Evolutionary conservation across 2,888 invertebrate species (phyloP).

Genomic region (Drosophila kambysellisi): DNA sequence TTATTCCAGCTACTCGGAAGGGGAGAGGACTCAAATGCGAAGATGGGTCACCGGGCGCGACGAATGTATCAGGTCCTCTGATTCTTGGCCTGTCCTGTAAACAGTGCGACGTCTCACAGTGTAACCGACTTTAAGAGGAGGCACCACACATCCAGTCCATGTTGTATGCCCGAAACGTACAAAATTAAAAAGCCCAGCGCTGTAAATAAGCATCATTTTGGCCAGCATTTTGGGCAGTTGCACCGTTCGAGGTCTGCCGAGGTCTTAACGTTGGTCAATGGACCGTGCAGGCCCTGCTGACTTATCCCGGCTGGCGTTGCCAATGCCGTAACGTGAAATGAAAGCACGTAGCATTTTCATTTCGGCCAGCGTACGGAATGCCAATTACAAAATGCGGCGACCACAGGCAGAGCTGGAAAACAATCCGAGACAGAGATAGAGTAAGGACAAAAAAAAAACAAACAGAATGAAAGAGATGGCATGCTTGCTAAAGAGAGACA

Average conservation of each 20-base stretch:
- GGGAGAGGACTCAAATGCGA: neutral
- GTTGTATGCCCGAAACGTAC: slow-evolving; percentile 66
- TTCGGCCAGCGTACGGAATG: slow-evolving; percentile 79
- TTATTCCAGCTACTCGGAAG: neutral
- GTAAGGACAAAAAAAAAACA: slow-evolving; percentile 1
- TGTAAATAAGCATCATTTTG: slow-evolving; percentile 69
- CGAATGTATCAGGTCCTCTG: slow-evolving; percentile 39
- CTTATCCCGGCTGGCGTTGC: slow-evolving; percentile 57
- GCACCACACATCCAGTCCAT: slow-evolving; percentile 4
- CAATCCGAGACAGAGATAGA: neutral
- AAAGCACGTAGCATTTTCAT: slow-evolving; percentile 82
- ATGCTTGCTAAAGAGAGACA: neutral
- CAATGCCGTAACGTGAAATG: slow-evolving; percentile 70
- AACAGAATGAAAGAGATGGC: neutral
- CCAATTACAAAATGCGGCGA: slow-evolving; percentile 76
- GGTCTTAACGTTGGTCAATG: slow-evolving; percentile 64
- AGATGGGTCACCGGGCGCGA: neutral
- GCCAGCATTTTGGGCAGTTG: slow-evolving; percentile 24
- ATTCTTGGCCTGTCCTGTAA: slow-evolving; percentile 34
- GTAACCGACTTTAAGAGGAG: slow-evolving; percentile 65
- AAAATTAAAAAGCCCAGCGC: slow-evolving; percentile 70
- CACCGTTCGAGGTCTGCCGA: neutral
- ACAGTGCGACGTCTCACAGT: slow-evolving; percentile 32
- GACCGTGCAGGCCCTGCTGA: slow-evolving; percentile 67
- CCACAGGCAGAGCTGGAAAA: slow-evolving; percentile 19